These are phyloP conservation scores for Andricus quercusramuli DNA, from an alignment of 2,888 invertebrate species.

Conservation along the genomic window DNA sequence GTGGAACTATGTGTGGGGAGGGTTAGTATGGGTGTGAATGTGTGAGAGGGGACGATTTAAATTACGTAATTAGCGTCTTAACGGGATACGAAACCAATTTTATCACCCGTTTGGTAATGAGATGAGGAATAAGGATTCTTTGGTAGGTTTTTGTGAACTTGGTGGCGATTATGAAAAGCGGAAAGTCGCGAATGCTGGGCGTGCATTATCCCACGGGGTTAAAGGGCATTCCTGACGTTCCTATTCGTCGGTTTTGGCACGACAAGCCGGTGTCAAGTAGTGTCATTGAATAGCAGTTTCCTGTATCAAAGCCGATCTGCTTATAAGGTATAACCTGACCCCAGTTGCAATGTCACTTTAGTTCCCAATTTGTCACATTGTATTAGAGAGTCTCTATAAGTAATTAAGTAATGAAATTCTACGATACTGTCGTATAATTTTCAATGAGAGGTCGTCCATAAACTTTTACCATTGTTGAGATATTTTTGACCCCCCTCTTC, in stretches of 20 bases:
- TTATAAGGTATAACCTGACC: slow-evolving; percentile 23
- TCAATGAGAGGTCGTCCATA: too few relatives aligned
- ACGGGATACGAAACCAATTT: too few relatives aligned
- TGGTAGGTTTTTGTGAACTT: too few relatives aligned
- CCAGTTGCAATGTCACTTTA: neutral
- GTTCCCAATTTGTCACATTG: neutral
- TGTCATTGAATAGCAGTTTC: slow-evolving; percentile 66
- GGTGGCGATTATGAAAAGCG: slow-evolving; percentile 46
- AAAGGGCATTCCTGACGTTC: slow-evolving; percentile 58
- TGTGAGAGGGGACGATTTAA: too few relatives aligned
- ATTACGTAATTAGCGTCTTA: too few relatives aligned
- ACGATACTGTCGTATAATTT: too few relatives aligned
- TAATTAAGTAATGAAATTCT: neutral
- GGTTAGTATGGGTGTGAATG: too few relatives aligned
- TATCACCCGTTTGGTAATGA: too few relatives aligned
- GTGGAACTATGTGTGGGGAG: too few relatives aligned
- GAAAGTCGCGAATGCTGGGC: slow-evolving; percentile 44
- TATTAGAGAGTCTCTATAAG: neutral
- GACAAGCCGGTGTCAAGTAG: slow-evolving; percentile 66
- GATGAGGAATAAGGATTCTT: too few relatives aligned
- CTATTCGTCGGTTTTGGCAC: slow-evolving; percentile 56
- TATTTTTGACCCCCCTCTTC: too few relatives aligned
- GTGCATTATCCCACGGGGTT: slow-evolving; percentile 51
- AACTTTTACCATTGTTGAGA: too few relatives aligned
- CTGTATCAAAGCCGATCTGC: slow-evolving; percentile 66